phyloP scores from a whole-genome alignment of 2,888 invertebrate genomes.

The Andrena dorsata region DNA sequence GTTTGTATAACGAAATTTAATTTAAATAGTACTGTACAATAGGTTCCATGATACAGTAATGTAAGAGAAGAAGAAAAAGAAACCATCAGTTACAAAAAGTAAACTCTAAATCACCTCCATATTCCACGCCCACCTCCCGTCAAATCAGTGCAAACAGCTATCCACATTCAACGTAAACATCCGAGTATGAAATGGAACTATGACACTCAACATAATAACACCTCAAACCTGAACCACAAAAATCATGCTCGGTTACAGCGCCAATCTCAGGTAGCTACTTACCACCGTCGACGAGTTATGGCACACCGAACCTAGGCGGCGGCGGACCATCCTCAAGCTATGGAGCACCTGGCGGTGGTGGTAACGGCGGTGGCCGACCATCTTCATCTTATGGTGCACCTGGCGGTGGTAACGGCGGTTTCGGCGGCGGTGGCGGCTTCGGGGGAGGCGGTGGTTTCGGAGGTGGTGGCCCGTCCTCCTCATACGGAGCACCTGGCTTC shows the following conservation, averaged over 20 bases:
- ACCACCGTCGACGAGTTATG: conserved; percentile 87
- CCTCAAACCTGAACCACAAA: too few species aligned
- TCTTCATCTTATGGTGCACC: conserved; percentile 79
- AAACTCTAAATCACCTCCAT: too few species aligned
- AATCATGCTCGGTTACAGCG: conserved; percentile 80
- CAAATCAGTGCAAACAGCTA: too few species aligned
- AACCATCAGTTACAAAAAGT: background rate
- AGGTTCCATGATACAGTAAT: too few species aligned
- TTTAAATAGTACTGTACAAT: too few species aligned
- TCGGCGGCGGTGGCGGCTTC: conserved; percentile 63
- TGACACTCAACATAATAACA: too few species aligned
- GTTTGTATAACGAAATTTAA: too few species aligned
- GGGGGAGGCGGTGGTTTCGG: conserved; percentile 63
- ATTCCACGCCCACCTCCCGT: too few species aligned
- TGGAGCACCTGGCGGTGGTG: conserved; percentile 77
- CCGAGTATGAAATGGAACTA: too few species aligned
- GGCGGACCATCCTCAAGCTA: conserved; percentile 79
- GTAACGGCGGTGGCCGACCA: conserved; percentile 72
- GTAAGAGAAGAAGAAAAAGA: background rate
- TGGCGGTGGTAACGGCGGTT: conserved; percentile 65
- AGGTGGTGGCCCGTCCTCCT: conserved; percentile 73
- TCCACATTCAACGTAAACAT: too few species aligned
- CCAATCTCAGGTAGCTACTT: conserved; percentile 87
- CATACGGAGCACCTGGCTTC: conserved; percentile 83
- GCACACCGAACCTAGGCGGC: conserved; percentile 74